Percentiles rank a stretch among this genome's conserved stretches.
These are phyloP conservation scores for Cynopterus brachyotis DNA, from an alignment of 2,113 vertebrate species.

Conservation along the genomic window DNA sequence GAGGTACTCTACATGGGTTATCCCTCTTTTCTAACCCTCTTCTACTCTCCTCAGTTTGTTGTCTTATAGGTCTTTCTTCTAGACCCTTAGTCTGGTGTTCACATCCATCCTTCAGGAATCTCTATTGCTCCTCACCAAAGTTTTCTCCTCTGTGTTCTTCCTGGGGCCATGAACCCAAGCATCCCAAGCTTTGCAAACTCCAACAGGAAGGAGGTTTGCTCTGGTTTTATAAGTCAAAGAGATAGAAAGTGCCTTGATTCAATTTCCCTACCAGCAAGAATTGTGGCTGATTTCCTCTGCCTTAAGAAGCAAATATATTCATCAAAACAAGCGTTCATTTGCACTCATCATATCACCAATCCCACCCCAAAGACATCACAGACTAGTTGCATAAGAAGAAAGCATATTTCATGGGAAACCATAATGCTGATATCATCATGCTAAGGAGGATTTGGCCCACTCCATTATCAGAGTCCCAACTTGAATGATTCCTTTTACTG, in stretches of 20 bases:
- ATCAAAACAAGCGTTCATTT: slow-evolving; percentile 56
- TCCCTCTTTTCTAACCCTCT: background rate
- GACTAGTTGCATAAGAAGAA: background rate
- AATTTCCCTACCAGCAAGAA: slow-evolving; percentile 13
- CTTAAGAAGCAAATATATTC: background rate
- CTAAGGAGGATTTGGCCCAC: background rate
- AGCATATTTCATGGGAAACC: background rate
- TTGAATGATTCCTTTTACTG: background rate
- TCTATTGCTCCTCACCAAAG: background rate
- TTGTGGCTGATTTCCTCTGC: background rate
- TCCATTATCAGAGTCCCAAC: background rate
- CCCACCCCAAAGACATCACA: background rate
- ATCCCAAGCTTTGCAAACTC: slow-evolving; percentile 4
- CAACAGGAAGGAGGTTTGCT: background rate
- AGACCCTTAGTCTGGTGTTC: background rate
- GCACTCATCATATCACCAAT: background rate
- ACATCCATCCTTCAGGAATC: background rate
- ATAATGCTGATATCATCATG: background rate
- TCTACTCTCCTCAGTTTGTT: background rate
- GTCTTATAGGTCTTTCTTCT: background rate
- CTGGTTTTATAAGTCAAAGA: slow-evolving; percentile 21
- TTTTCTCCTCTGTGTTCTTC: background rate
- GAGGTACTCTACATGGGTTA: background rate
- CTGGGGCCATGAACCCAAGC: background rate
- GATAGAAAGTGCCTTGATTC: slow-evolving; percentile 3